These are phyloP conservation scores for Etheostoma spectabile DNA, from an alignment of 2,113 vertebrate species.

Conservation along the genomic window DNA sequence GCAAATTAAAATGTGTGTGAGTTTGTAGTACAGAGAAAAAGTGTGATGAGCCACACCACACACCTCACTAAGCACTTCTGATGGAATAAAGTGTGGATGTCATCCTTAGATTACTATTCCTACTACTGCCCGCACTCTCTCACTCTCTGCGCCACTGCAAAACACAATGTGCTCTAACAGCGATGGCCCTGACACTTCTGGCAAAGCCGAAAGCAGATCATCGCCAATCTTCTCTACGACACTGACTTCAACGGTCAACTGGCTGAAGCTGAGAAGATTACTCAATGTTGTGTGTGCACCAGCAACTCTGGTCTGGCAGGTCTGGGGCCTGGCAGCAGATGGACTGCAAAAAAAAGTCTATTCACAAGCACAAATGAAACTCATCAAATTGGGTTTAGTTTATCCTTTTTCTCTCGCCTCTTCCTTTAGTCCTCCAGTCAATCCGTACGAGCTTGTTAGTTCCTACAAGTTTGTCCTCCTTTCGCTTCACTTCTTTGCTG, in stretches of 20 bases:
- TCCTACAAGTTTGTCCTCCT: slow-evolving; percentile 45
- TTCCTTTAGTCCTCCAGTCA: slow-evolving; percentile 28
- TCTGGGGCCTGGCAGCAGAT: slow-evolving; percentile 41
- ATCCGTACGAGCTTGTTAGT: slow-evolving; percentile 43
- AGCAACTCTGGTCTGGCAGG: slow-evolving; percentile 25
- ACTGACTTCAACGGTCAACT: slow-evolving; percentile 67
- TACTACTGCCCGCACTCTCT: slow-evolving; percentile 23
- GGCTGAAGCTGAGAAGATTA: slow-evolving; percentile 64
- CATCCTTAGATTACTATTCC: slow-evolving; percentile 54
- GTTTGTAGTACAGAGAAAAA: slow-evolving; percentile 45
- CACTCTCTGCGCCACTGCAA: slow-evolving; percentile 37
- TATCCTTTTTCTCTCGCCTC: slow-evolving; percentile 52
- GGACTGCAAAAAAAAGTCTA: slow-evolving; percentile 38
- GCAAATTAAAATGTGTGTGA: slow-evolving; percentile 30
- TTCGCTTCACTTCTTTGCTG: slow-evolving; percentile 31
- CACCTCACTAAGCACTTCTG: slow-evolving; percentile 68
- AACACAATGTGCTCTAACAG: slow-evolving; percentile 62
- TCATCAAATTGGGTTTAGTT: slow-evolving; percentile 55
- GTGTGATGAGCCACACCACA: slow-evolving; percentile 47
- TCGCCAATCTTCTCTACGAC: slow-evolving; percentile 54
- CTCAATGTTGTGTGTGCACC: slow-evolving; percentile 48
- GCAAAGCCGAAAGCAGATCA: slow-evolving; percentile 66
- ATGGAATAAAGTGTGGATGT: slow-evolving; percentile 69
- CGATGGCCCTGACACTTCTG: slow-evolving; percentile 61
- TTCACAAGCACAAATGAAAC: slow-evolving; percentile 58